phyloP scores from a whole-genome alignment of 2,888 invertebrate species.

The Tanaodytes sp. region DNA sequence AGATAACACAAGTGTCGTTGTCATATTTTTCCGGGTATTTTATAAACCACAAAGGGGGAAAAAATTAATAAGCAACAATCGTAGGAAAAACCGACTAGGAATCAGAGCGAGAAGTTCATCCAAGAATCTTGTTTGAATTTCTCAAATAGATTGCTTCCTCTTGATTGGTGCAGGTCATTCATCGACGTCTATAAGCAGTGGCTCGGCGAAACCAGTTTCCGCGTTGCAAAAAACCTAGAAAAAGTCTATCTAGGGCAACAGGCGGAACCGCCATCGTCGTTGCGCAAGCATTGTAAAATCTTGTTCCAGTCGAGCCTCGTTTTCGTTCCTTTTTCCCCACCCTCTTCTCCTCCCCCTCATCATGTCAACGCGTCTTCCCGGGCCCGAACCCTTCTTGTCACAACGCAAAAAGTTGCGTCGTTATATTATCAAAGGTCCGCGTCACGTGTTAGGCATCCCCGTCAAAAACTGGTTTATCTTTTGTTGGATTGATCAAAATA shows the following conservation, averaged over 20 bases:
- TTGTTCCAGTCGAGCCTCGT: slow-evolving; percentile 44
- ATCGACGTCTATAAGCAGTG: slow-evolving; percentile 34
- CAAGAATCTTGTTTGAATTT: slow-evolving; percentile 41
- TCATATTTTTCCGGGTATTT: too few species aligned
- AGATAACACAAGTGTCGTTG: too few species aligned
- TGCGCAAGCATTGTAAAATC: slow-evolving; percentile 58
- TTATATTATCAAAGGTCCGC: slow-evolving; percentile 9
- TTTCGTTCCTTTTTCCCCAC: slow-evolving; percentile 25
- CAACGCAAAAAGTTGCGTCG: too few species aligned
- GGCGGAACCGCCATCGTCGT: slow-evolving; percentile 52
- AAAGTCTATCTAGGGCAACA: slow-evolving; percentile 48
- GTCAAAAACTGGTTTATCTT: slow-evolving; percentile 21
- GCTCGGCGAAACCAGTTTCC: slow-evolving; percentile 57
- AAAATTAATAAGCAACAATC: not conserved
- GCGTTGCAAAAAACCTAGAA: slow-evolving; percentile 57
- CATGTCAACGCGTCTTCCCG: too few species aligned
- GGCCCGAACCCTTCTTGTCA: too few species aligned
- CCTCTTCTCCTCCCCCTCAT: too few species aligned
- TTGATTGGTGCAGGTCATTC: slow-evolving; percentile 51
- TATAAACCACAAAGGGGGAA: too few species aligned
- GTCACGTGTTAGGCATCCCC: slow-evolving; percentile 5
- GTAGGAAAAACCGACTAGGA: not conserved
- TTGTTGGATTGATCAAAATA: too few species aligned
- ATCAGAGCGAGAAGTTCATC: slow-evolving; percentile 38
- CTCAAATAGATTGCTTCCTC: slow-evolving; percentile 32